These are phyloP conservation scores for Xestia rhomboidea DNA, from an alignment of 2,888 invertebrate genomes.

Conservation along the genomic window DNA sequence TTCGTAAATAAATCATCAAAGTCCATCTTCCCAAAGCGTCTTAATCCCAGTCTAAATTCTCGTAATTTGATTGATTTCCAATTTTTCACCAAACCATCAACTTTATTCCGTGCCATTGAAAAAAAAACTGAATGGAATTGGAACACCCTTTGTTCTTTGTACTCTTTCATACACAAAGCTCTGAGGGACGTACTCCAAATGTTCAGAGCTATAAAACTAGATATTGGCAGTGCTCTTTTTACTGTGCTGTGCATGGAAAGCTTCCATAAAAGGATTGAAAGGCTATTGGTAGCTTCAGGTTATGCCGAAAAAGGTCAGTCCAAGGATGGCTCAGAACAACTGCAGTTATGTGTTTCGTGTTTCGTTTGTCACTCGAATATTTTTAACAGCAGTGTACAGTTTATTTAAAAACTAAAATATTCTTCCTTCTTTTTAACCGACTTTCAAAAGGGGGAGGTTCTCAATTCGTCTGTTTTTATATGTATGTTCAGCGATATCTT, in stretches of 20 bases:
- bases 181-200: constrained; percentile 25
- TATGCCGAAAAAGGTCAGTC: too few relatives aligned
- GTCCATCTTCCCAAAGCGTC: not conserved
- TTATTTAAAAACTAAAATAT: too few relatives aligned
- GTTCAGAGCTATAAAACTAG: constrained; percentile 19
- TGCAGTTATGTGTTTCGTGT: not conserved
- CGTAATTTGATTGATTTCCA: constrained; percentile 35
- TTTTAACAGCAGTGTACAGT: not conserved
- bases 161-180: constrained; percentile 33
- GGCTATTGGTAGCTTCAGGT: not conserved
- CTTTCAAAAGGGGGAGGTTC: too few relatives aligned
- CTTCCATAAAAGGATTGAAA: constrained; percentile 1
- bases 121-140: constrained; percentile 35
- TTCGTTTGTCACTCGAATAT: not conserved
- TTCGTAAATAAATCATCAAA: not conserved
- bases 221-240: not conserved
- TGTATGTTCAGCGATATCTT: too few relatives aligned
- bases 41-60: not conserved
- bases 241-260: not conserved
- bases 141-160: constrained; percentile 51
- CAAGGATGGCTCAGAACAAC: not conserved
- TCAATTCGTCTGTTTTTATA: too few relatives aligned
- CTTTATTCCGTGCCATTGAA: constrained; percentile 35
- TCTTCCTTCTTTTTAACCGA: too few relatives aligned
- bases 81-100: constrained; percentile 19